A percentile compares a stretch with the other conserved stretches of the same genome.
These are phyloP conservation scores for Parochlus steinenii DNA, from an alignment of 2,888 invertebrate species.

Conservation along the genomic window DNA sequence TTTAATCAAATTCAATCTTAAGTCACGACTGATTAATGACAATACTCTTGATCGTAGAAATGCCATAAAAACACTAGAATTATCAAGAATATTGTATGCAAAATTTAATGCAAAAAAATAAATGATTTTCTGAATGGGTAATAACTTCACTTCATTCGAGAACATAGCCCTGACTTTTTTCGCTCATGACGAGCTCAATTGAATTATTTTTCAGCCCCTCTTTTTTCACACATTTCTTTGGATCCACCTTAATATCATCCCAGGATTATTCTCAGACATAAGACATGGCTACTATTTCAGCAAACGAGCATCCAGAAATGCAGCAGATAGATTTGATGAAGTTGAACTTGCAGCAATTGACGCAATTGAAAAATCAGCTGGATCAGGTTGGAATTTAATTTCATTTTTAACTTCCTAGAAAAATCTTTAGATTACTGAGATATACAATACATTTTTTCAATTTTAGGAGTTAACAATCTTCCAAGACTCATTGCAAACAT, in stretches of 20 bases:
- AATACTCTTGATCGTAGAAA: conserved; percentile 1
- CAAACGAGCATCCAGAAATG: conserved; percentile 44
- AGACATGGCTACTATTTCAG: conserved; percentile 29
- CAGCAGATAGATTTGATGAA: conserved; percentile 69
- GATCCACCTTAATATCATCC: not conserved
- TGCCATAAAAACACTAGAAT: conserved; percentile 1
- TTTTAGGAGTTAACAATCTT: conserved; percentile 70
- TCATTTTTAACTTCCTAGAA: conserved; percentile 14
- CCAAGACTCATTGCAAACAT: conserved; percentile 74
- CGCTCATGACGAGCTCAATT: no score
- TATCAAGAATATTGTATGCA: not conserved
- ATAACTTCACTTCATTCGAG: no score
- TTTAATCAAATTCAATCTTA: conserved; percentile 12
- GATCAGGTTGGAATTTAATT: conserved; percentile 46
- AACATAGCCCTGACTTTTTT: no score
- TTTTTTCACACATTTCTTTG: no score
- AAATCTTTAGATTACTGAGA: conserved; percentile 7
- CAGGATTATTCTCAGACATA: not conserved
- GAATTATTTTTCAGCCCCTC: no score
- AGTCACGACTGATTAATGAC: not conserved
- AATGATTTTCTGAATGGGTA: no score
- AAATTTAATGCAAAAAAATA: not conserved
- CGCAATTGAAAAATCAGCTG: conserved; percentile 69
- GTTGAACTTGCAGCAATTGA: conserved; percentile 62
- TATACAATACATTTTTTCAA: conserved; percentile 12